A percentile compares a stretch with the other conserved stretches of the same genome.
Evolutionary conservation across 1,140 invertebrate species (phyloP).

Genomic region (Ephestia elutella): DNA sequence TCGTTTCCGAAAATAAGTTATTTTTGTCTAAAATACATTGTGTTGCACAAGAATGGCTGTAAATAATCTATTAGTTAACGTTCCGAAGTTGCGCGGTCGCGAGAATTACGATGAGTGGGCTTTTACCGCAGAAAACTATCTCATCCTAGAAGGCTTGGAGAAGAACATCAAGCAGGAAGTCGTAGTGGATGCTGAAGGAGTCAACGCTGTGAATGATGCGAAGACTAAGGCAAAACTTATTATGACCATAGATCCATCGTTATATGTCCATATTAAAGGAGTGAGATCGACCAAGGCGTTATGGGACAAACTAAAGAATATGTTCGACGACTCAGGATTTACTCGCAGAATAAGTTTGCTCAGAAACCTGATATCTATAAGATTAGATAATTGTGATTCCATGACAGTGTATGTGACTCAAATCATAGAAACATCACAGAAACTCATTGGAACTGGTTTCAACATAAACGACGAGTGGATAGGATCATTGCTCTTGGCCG

Average conservation of each 20-base stretch:
- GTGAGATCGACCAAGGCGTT: neutral
- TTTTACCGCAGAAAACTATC: neutral
- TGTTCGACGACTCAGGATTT: neutral
- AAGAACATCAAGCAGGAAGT: neutral
- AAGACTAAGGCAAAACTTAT: constrained; percentile 6
- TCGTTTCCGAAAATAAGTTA: neutral
- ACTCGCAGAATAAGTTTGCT: constrained; percentile 3
- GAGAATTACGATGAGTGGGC: constrained; percentile 6
- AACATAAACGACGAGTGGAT: constrained; percentile 21
- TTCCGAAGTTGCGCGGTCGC: constrained; percentile 5
- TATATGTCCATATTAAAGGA: neutral
- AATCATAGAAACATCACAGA: constrained; percentile 12
- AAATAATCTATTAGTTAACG: neutral
- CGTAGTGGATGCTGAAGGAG: neutral
- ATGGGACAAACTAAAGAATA: neutral
- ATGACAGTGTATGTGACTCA: constrained; percentile 10
- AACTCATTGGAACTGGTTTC: constrained; percentile 18
- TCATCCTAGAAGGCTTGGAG: constrained; percentile 3
- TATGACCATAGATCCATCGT: neutral
- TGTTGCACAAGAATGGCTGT: constrained; percentile 1
- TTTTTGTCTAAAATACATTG: neutral
- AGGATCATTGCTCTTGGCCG: constrained; percentile 17
- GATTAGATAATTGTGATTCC: neutral
- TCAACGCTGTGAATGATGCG: neutral
- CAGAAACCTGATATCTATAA: neutral